Percentiles rank a stretch among this genome's conserved stretches.
These are phyloP conservation scores for Amblyopsis hoosieri DNA, from an alignment of 2,797 vertebrate species.

Conservation along the genomic window DNA sequence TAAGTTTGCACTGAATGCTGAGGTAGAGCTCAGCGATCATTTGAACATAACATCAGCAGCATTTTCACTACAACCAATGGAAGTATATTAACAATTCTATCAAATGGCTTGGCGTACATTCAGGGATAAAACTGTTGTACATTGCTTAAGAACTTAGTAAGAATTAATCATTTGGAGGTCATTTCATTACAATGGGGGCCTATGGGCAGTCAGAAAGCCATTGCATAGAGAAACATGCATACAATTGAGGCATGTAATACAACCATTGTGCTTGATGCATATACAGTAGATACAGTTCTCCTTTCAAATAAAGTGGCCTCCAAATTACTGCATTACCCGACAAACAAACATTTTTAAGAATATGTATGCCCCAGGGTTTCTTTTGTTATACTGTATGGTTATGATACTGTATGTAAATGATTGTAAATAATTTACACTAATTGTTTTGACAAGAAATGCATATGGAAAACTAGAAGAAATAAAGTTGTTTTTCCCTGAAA, in stretches of 20 bases:
- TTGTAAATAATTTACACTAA: slow-evolving; percentile 62
- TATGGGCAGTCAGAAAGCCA: background rate
- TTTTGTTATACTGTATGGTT: slow-evolving; percentile 28
- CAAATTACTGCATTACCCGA: too few species aligned
- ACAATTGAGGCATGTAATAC: too few species aligned
- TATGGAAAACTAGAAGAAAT: slow-evolving; percentile 20
- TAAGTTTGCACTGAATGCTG: background rate
- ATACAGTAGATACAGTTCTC: too few species aligned
- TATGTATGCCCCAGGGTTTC: background rate
- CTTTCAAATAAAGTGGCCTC: too few species aligned
- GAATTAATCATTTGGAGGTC: background rate
- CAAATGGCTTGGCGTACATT: background rate
- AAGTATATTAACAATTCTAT: background rate
- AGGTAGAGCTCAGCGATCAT: background rate
- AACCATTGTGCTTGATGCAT: background rate
- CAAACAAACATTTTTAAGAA: background rate
- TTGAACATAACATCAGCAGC: slow-evolving; percentile 11
- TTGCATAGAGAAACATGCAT: too few species aligned
- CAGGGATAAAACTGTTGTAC: slow-evolving; percentile 6
- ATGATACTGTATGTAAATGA: slow-evolving; percentile 49
- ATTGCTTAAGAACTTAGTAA: slow-evolving; percentile 4
- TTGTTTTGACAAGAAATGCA: slow-evolving; percentile 33
- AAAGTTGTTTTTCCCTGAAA: slow-evolving; percentile 22
- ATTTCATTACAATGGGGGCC: too few species aligned
- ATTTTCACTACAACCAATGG: slow-evolving; percentile 9